phyloP scores from a whole-genome alignment of 2,888 invertebrate genomes.

The Zhengitettix transpicula region DNA sequence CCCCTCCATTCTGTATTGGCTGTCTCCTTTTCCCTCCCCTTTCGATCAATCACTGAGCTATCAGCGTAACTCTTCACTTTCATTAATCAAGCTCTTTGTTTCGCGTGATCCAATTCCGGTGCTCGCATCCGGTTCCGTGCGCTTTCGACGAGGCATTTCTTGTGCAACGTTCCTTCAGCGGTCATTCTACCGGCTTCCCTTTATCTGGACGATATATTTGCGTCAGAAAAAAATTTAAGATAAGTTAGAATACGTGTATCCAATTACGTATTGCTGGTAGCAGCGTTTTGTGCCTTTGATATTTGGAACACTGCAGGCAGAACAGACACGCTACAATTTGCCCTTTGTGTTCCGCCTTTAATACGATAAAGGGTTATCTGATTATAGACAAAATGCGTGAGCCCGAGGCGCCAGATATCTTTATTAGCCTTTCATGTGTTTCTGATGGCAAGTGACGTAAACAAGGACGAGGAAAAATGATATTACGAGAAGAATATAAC shows the following conservation, averaged over 20 bases:
- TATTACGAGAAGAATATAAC: no score
- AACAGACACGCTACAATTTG: no score
- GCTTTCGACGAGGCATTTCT: neutral
- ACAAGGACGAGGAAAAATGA: no score
- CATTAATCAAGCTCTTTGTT: constrained; percentile 12
- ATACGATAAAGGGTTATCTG: no score
- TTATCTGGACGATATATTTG: no score
- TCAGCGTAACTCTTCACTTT: constrained; percentile 4
- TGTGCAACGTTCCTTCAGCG: neutral
- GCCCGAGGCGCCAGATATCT: no score
- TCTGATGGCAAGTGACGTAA: no score
- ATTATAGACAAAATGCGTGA: no score
- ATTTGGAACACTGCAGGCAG: neutral
- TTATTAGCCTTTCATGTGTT: no score
- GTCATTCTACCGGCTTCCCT: no score
- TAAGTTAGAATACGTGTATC: neutral
- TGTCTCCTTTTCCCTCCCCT: neutral
- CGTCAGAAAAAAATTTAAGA: neutral
- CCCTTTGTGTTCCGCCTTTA: no score
- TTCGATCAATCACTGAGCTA: constrained; percentile 5
- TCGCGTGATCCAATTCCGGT: constrained; percentile 9
- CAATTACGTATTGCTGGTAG: neutral
- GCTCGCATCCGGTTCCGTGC: neutral
- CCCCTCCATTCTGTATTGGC: no score
- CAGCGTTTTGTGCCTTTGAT: neutral